Base-by-base conservation (phyloP, 2,797 vertebrate genomes). In the Labeo calbasu region DNA sequence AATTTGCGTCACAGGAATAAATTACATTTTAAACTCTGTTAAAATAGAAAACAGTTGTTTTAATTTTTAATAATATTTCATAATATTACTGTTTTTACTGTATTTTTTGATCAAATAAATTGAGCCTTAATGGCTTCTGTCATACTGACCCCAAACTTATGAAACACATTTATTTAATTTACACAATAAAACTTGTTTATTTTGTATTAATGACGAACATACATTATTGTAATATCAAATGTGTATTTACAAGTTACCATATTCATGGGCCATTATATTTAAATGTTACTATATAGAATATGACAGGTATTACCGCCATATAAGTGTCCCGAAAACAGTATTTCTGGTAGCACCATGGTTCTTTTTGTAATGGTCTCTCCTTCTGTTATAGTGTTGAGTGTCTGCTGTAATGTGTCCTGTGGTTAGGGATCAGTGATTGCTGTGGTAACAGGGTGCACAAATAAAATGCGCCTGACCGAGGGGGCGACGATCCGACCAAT, bases 391-490 rank as follows among this genome's bases (percentile, higher is more conserved):
- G 17, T 3, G 23, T 59, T 23, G 73, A 86, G 28, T 65, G 80
- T 78, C 75, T 0, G 51, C 32, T 78, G 66, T 77, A 72, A 78
- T 82, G 59, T 81, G 65, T 66, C 57, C 23, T 53, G 81, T 53
- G 68, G 71, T 80, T 70, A 70, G 82, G 81, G 87, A 88, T 84
- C 77, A 81, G 72, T 72, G 83, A 85, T 84, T 81, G 51, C 68
- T 81, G 59, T 79, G 85, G 80, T 70, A 79, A 73, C 81, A 68
- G 83, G 83, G 15, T 15, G 66, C 59, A 36, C 63, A 76, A 82
- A 77, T 78, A 82, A 85, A 84, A 79, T 85, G 77, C 9, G 72
- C 72, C 79, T 77, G 75, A 84, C 69, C 72, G 83, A 79, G 55
- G 25, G 77, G 70, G 69, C 14, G 61, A 68, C 68, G 59, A 81